Conservation (phyloP, 2,888 invertebrate species). For the Tipula lateralis region DNA sequence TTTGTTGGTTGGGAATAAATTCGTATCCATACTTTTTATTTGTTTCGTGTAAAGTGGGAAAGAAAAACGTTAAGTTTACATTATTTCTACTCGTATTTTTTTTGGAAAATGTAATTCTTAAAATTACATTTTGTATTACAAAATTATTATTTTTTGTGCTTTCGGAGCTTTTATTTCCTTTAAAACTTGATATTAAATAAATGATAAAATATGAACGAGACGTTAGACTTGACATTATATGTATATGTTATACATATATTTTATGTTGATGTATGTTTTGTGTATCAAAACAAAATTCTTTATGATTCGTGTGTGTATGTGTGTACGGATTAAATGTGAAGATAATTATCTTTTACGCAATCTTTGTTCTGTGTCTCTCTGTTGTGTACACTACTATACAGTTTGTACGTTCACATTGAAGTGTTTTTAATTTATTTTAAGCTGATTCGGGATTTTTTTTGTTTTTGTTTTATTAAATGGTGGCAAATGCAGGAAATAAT, state of each 20-base stretch:
- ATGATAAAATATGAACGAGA: neutral
- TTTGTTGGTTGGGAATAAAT: neutral
- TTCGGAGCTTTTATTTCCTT: neutral
- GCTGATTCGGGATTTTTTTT: constrained; percentile 12
- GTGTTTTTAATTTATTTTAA: neutral
- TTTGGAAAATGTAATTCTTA: neutral
- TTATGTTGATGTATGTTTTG: neutral
- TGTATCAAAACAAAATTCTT: neutral
- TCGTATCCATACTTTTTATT: neutral
- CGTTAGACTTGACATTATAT: neutral
- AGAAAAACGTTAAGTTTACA: neutral
- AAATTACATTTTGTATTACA: neutral
- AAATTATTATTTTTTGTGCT: neutral
- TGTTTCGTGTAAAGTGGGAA: neutral
- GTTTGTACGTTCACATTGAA: neutral
- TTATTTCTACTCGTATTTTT: neutral
- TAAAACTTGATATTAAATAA: neutral
- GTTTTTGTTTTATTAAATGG: neutral
- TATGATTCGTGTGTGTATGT: neutral
- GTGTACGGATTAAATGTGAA: neutral
- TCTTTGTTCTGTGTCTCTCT: neutral
- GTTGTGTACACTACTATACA: neutral
- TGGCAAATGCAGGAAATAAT: neutral
- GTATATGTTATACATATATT: no score
- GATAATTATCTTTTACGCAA: constrained; percentile 5